phyloP scores from a whole-genome alignment of 2,113 vertebrate species.

The Prietella phreatophila region DNA sequence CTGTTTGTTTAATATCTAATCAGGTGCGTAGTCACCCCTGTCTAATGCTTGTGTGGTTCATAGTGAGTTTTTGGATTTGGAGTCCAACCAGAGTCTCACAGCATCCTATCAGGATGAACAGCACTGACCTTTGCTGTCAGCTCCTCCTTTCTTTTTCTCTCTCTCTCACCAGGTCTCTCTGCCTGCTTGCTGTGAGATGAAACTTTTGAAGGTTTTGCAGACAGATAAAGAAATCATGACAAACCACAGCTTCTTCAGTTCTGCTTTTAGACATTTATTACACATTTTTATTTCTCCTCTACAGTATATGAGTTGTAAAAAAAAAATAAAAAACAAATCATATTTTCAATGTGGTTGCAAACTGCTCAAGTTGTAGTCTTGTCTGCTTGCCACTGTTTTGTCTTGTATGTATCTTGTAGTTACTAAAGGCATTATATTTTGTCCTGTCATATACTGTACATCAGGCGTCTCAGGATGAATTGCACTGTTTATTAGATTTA shows the following conservation, averaged over 20 bases:
- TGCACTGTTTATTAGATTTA: background rate
- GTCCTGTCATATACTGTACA: background rate
- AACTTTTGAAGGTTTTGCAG: constrained; percentile 16
- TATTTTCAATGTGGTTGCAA: background rate
- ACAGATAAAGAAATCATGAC: background rate
- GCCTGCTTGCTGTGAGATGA: constrained; percentile 24
- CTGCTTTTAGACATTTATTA: background rate
- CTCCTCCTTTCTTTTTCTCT: background rate
- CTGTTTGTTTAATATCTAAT: constrained; percentile 35
- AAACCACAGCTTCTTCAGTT: background rate
- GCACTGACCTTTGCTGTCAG: constrained; percentile 42
- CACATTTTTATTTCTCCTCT: background rate
- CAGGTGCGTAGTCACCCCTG: constrained; percentile 47
- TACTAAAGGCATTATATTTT: background rate
- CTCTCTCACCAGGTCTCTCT: background rate
- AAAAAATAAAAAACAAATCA: no score
- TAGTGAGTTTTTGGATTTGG: constrained; percentile 47
- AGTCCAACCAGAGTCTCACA: constrained; percentile 5
- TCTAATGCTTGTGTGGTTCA: constrained; percentile 45
- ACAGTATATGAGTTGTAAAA: background rate
- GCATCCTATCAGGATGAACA: constrained; percentile 7
- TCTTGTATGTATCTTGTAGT: background rate
- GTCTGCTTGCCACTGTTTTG: background rate
- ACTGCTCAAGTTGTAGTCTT: background rate
- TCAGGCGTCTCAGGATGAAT: background rate